Conservation (phyloP, 2,888 invertebrate species). For the Chrysotoxum bicinctum region DNA sequence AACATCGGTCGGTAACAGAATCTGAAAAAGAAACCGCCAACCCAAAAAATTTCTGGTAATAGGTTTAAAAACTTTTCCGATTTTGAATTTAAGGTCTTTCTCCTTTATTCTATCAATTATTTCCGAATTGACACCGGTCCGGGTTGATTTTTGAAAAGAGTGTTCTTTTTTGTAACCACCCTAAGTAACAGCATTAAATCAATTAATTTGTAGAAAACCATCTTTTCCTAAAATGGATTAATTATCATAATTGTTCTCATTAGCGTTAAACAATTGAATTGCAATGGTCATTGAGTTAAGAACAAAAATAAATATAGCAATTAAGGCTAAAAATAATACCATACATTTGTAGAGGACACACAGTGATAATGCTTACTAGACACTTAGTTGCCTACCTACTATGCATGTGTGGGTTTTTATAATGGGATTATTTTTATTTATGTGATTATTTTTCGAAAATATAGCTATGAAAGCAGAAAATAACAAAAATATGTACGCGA, state of each 20-base stretch:
- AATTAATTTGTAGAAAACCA: neutral
- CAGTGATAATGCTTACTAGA: neutral
- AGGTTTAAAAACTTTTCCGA: too few relatives aligned
- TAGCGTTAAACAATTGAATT: neutral
- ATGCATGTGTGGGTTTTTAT: neutral
- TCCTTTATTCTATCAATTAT: too few relatives aligned
- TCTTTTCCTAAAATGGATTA: neutral
- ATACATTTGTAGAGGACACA: neutral
- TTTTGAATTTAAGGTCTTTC: too few relatives aligned
- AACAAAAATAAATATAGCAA: neutral
- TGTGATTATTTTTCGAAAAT: neutral
- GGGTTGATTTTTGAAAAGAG: too few relatives aligned
- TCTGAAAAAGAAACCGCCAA: too few relatives aligned
- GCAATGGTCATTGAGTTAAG: neutral
- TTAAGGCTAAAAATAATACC: neutral
- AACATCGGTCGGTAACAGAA: too few relatives aligned
- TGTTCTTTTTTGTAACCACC: too few relatives aligned
- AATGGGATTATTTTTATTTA: neutral
- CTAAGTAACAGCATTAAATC: neutral
- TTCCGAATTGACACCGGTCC: too few relatives aligned
- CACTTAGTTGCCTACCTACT: neutral
- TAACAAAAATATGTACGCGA: too few relatives aligned
- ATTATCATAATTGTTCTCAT: constrained; percentile 1
- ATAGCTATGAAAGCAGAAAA: neutral
- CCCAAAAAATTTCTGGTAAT: too few relatives aligned